Conservation (phyloP, 2,797 vertebrate genomes). For the Geotria australis region DNA sequence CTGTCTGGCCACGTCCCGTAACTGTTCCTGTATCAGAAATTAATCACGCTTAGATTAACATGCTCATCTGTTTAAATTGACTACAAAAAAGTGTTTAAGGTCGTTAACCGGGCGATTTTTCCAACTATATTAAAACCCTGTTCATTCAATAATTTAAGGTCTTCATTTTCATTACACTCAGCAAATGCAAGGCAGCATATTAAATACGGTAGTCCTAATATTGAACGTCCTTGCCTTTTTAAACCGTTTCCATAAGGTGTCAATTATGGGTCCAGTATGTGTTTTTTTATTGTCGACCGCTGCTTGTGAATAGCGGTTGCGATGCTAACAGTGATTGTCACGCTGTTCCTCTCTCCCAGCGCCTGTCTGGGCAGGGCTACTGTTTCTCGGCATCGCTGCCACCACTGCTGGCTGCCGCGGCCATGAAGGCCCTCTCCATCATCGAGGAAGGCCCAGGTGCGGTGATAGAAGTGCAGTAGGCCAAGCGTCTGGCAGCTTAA, state of each 20-base stretch:
- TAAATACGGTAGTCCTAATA: neutral
- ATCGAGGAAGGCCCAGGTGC: slow-evolving; percentile 89
- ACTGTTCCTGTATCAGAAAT: no score
- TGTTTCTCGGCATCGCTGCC: slow-evolving; percentile 88
- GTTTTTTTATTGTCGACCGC: neutral
- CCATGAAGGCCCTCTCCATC: slow-evolving; percentile 70
- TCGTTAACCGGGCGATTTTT: no score
- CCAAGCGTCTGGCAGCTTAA: no score
- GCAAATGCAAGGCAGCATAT: neutral
- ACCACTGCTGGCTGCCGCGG: slow-evolving; percentile 60
- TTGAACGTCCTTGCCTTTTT: no score
- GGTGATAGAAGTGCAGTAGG: neutral
- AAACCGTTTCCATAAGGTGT: no score
- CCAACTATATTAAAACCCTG: no score
- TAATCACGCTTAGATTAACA: no score
- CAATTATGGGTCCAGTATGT: no score
- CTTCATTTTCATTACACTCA: neutral
- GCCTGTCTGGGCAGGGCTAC: slow-evolving; percentile 79
- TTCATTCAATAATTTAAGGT: no score
- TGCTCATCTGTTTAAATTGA: no score
- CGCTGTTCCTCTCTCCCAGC: slow-evolving; percentile 9
- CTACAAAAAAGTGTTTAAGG: neutral
- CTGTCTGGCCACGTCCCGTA: no score
- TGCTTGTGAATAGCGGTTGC: neutral
- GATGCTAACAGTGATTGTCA: neutral